Evolutionary conservation across 2,797 vertebrate species (phyloP).

Genomic region (Pampus argenteus): DNA sequence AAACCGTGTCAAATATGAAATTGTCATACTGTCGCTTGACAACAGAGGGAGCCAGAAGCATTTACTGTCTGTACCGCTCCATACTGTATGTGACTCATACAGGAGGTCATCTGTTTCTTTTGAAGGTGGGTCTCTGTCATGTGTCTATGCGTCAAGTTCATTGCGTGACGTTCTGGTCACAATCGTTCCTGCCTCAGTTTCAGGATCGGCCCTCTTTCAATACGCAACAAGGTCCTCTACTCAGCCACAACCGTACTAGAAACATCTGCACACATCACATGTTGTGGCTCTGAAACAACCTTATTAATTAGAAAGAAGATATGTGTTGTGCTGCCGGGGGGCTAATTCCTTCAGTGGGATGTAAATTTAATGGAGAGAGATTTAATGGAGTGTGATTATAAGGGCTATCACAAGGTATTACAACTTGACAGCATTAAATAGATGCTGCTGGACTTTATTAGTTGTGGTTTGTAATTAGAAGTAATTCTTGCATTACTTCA

Average conservation of each 20-base stretch:
- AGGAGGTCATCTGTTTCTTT: neutral
- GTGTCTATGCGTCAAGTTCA: slow-evolving; percentile 6
- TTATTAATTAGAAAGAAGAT: slow-evolving; percentile 47
- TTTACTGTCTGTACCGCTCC: slow-evolving; percentile 3
- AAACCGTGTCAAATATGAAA: neutral
- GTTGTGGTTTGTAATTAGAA: slow-evolving; percentile 60
- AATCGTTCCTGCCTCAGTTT: slow-evolving; percentile 1
- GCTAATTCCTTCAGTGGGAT: slow-evolving; percentile 50
- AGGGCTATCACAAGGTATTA: slow-evolving; percentile 50
- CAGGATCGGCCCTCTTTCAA: neutral
- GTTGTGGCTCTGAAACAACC: slow-evolving; percentile 17
- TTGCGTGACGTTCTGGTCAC: neutral
- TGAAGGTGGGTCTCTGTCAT: neutral
- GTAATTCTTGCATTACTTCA: slow-evolving; percentile 23
- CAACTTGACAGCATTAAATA: slow-evolving; percentile 54
- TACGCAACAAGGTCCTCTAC: neutral
- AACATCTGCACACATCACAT: slow-evolving; percentile 7
- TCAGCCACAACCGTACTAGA: slow-evolving; percentile 7
- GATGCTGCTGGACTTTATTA: slow-evolving; percentile 53
- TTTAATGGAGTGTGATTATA: slow-evolving; percentile 60
- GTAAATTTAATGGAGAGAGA: slow-evolving; percentile 60
- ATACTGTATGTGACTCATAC: neutral
- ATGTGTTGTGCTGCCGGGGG: slow-evolving; percentile 39
- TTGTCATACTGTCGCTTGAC: slow-evolving; percentile 41
- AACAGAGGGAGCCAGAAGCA: slow-evolving; percentile 71